Conservation (phyloP, 2,113 vertebrate species). For the Semnopithecus entellus region DNA sequence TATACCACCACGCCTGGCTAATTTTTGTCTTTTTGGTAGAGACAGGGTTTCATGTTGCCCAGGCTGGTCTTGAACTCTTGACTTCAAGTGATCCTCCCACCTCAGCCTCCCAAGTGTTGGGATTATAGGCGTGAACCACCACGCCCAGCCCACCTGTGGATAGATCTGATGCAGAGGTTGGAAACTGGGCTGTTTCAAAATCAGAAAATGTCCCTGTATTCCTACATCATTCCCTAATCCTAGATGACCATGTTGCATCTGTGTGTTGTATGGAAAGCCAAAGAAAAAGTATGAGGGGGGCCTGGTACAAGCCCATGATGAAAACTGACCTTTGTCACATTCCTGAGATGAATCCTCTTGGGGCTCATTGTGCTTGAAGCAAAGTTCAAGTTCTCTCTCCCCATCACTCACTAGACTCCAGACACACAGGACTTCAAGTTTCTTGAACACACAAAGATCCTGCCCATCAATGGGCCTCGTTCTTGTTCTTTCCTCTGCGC, state of each 20-base stretch:
- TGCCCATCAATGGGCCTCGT: not conserved
- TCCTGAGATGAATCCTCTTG: not conserved
- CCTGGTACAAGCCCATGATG: not conserved
- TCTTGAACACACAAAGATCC: not conserved
- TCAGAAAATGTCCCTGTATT: not conserved
- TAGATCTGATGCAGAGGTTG: not conserved
- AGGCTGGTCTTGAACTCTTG: too few species aligned
- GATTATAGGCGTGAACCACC: too few species aligned
- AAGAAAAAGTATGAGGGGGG: not conserved
- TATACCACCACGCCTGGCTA: too few species aligned
- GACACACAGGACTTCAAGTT: not conserved
- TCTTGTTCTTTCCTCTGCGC: not conserved
- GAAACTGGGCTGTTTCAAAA: not conserved
- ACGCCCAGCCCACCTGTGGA: accelerated
- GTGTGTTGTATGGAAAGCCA: accelerated
- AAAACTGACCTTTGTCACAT: not conserved
- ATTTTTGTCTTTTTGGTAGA: too few species aligned
- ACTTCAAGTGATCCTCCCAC: too few species aligned
- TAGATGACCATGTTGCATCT: not conserved
- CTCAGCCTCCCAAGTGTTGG: too few species aligned
- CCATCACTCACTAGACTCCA: not conserved
- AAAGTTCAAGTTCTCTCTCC: not conserved
- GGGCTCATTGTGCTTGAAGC: not conserved
- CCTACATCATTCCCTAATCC: not conserved
- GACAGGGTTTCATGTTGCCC: too few species aligned